These are phyloP conservation scores for Lophura nycthemera DNA, from an alignment of 2,113 vertebrate species.

Conservation along the genomic window DNA sequence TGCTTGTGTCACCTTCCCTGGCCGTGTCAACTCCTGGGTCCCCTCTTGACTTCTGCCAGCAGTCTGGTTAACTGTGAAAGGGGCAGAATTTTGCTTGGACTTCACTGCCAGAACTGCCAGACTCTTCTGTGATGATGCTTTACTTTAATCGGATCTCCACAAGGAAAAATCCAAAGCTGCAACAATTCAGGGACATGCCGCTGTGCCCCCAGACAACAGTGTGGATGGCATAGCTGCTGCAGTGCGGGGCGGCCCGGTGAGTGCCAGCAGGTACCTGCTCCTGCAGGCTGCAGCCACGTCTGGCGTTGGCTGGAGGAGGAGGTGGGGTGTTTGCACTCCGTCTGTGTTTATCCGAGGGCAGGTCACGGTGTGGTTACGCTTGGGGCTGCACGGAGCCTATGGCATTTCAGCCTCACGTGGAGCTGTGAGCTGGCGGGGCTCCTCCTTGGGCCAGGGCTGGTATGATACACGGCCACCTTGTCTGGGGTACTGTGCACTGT, in stretches of 20 bases:
- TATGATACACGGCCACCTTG: accelerated
- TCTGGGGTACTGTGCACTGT: accelerated
- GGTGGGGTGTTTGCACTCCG: background rate
- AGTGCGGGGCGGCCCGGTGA: background rate
- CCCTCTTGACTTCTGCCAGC: background rate
- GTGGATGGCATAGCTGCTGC: background rate
- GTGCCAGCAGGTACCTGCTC: background rate
- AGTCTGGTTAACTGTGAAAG: accelerated
- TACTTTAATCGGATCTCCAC: background rate
- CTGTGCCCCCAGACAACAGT: accelerated
- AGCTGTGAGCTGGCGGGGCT: background rate
- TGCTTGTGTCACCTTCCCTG: background rate
- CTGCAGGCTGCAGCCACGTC: background rate
- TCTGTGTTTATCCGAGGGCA: background rate
- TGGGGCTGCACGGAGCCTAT: accelerated
- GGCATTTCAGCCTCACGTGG: background rate
- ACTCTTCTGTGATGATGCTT: background rate
- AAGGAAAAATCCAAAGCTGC: background rate
- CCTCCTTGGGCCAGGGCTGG: background rate
- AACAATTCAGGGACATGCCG: accelerated
- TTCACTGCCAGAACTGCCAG: background rate
- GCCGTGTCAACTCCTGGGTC: background rate
- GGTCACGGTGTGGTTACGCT: accelerated
- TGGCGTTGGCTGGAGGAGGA: constrained; percentile 18
- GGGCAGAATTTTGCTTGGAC: background rate